Percentiles rank a stretch among this genome's conserved stretches.
Evolutionary conservation across 2,113 vertebrate species (phyloP).

Genomic region (Camarhynchus parvulus): DNA sequence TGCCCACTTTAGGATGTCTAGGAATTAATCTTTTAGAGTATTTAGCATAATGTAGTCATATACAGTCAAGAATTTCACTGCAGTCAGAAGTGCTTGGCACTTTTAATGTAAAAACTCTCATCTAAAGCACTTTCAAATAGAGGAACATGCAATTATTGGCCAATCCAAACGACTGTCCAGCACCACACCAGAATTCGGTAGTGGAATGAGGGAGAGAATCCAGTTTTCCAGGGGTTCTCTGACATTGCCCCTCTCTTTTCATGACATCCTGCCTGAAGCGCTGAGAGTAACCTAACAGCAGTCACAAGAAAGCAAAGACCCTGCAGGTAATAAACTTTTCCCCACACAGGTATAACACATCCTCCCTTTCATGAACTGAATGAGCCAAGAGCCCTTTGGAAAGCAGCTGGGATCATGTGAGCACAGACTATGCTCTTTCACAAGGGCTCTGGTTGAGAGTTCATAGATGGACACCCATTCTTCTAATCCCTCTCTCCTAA

Average conservation of each 20-base stretch:
- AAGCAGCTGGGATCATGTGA: not conserved
- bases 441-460: not conserved
- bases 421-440: not conserved
- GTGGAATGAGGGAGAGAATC: not conserved
- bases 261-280: not conserved
- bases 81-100: not conserved
- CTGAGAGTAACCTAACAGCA: not conserved
- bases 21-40: constrained; percentile 25
- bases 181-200: not conserved
- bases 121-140: not conserved
- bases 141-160: not conserved
- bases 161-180: not conserved
- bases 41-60: not conserved
- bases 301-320: not conserved
- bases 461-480: not conserved
- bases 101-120: not conserved
- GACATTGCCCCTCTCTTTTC: not conserved
- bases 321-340: not conserved
- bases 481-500: not conserved
- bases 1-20: constrained; percentile 22
- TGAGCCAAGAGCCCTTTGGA: not conserved
- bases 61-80: not conserved
- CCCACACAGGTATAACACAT: not conserved
- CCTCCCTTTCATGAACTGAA: not conserved
- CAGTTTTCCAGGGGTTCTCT: not conserved